A percentile compares a stretch with the other conserved stretches of the same genome.
Conservation (phyloP, 2,113 vertebrate genomes). For the Butorides virescens region DNA sequence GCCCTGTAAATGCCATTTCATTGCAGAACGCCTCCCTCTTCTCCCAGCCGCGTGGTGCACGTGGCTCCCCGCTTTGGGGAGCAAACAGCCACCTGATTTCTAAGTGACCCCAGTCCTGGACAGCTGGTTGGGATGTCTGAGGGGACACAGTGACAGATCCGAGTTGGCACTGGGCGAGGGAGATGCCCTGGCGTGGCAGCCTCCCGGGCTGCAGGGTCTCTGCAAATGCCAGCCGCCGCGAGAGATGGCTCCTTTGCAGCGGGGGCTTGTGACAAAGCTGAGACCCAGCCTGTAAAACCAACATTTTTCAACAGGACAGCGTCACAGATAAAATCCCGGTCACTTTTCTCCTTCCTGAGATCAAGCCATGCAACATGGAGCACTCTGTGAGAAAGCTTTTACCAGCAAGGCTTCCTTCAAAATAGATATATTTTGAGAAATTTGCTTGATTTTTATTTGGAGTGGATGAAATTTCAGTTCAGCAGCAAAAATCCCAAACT, state of each 20-base stretch:
- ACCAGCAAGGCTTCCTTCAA: not conserved
- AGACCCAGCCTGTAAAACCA: not conserved
- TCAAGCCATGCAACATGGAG: fast-evolving
- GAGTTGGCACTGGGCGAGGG: not conserved
- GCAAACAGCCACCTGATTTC: not conserved
- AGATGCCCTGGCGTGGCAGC: not conserved
- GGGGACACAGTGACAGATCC: fast-evolving
- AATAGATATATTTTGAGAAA: not conserved
- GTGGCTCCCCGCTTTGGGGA: not conserved
- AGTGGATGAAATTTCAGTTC: not conserved
- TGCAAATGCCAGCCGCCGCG: fast-evolving
- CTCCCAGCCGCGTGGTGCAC: fast-evolving
- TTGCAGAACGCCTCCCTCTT: not conserved
- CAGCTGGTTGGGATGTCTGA: not conserved
- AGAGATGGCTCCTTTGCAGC: not conserved
- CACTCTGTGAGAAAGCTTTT: not conserved
- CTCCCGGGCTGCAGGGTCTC: fast-evolving
- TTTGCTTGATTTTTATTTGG: not conserved
- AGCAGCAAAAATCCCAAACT: not conserved
- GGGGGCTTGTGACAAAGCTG: not conserved
- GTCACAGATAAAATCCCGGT: not conserved
- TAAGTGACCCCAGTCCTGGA: not conserved
- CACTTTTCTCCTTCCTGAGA: not conserved
- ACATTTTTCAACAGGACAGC: not conserved
- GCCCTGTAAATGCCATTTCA: not conserved